Base-by-base conservation (phyloP, 2,888 invertebrate species). In the Lymantria monacha region DNA sequence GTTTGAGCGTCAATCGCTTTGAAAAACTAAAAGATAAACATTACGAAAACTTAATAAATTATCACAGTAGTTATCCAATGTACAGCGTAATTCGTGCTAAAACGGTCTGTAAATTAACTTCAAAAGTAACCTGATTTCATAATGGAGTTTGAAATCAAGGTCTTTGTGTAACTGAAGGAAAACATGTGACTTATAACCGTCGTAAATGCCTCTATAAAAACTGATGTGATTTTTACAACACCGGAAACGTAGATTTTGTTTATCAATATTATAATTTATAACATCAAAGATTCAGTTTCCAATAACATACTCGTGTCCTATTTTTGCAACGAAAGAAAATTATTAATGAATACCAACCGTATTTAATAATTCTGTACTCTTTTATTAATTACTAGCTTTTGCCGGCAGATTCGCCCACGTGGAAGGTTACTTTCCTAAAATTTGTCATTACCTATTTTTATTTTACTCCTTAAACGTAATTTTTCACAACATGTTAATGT, bases 21-120 rank as follows among this genome's bases (percentile, higher is more conserved):
- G 53, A 60, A 76, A 72, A 57, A 72, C 56, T 70, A 71, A 72
- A 70, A 64, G 64, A 63, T 69, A 68, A 70, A 73, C 73, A 73
- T 73, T 72, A 56, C 61, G 71, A 63, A 74, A 79, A 79, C 74
- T 78, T 77, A 71, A 81, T 82, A 82, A 84, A 84, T 81, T 83
- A 77, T 72, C 51, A 42, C 38, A 51, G 53, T 56, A 48, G 14
- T 33, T 41, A 14, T 49, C 42, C 56, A 64, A 49, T 49, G 49
- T 63, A 66, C 64, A 59, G 59, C 62, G 61, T 67, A 59, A 50
- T 66, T 65, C 55, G 45, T 48, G 48, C 38, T 65, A 56, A 69
- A 76, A 66, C 68, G 58, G 60, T 62, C 69, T 70, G 70, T 81
- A 79, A 83, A 82, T 76, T 45, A 71, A 76, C 77, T 77, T 84